phyloP scores from a whole-genome alignment of 2,113 vertebrate genomes.

The Cisticola juncidis region DNA sequence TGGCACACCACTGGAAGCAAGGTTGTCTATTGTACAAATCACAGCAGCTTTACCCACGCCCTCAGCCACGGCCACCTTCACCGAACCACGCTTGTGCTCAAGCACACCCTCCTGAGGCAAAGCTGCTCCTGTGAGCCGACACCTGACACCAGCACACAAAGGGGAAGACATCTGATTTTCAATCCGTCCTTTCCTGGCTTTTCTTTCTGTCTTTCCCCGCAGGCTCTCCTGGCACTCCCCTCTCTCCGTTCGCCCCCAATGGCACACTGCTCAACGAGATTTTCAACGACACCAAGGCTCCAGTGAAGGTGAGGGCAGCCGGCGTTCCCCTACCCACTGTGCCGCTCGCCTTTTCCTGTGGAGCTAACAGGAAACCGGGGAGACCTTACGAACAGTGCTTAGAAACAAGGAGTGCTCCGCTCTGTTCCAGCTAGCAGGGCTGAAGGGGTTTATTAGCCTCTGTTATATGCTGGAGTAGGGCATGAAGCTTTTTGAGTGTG shows the following conservation, averaged over 20 bases:
- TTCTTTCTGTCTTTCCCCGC: not conserved
- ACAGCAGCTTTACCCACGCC: not conserved
- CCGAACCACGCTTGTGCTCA: not conserved
- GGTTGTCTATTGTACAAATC: fast-evolving
- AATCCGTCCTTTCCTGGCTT: not conserved
- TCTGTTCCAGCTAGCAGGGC: not conserved
- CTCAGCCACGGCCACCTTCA: not conserved
- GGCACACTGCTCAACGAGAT: slow-evolving; percentile 33
- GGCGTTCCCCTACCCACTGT: not conserved
- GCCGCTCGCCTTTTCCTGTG: not conserved
- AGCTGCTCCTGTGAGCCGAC: not conserved
- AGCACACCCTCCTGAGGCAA: not conserved
- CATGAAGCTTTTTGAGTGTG: not conserved
- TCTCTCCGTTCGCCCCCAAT: not conserved
- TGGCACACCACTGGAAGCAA: not conserved
- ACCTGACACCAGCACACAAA: not conserved
- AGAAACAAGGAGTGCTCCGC: not conserved
- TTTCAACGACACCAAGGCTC: slow-evolving; percentile 54
- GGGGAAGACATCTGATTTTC: not conserved
- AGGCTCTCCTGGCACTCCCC: not conserved
- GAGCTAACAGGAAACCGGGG: not conserved
- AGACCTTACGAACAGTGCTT: not conserved
- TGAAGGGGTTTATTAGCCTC: not conserved
- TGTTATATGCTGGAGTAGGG: not conserved
- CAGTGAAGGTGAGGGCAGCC: slow-evolving; percentile 65